These are phyloP conservation scores for Chaenogobius annularis DNA, from an alignment of 2,113 vertebrate genomes.

Conservation along the genomic window DNA sequence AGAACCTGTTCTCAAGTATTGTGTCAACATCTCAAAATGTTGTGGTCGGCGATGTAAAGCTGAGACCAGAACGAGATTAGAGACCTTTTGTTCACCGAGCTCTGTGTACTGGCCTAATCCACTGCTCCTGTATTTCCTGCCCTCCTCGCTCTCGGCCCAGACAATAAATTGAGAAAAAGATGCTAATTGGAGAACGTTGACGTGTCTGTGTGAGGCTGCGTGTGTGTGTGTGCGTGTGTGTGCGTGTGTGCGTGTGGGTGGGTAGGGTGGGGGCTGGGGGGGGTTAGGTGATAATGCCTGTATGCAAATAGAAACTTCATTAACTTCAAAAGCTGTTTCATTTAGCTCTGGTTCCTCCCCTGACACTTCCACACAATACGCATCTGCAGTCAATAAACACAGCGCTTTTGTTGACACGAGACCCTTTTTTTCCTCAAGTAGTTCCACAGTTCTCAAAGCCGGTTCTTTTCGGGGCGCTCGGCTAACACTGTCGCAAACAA, in stretches of 20 bases:
- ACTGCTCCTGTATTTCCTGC: conserved; percentile 28
- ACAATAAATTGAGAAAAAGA: conserved; percentile 23
- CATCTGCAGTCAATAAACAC: conserved; percentile 49
- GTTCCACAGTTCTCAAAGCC: too few relatives aligned
- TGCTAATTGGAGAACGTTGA: conserved; percentile 31
- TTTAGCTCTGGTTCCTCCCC: background rate
- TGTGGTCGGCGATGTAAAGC: too few relatives aligned
- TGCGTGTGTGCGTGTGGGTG: background rate
- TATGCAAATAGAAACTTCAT: conserved; percentile 49
- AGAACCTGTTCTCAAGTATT: background rate
- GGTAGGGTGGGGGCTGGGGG: too few relatives aligned
- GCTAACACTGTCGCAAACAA: too few relatives aligned
- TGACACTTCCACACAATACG: conserved; percentile 45
- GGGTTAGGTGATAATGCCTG: conserved; percentile 25
- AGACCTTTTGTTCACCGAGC: conserved; percentile 9
- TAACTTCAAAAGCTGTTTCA: conserved; percentile 56
- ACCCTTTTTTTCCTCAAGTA: too few relatives aligned
- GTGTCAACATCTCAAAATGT: background rate
- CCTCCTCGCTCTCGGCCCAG: conserved; percentile 21
- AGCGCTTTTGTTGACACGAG: background rate
- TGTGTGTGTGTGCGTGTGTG: background rate
- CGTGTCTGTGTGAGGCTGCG: conserved; percentile 18
- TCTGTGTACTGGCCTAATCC: conserved; percentile 32
- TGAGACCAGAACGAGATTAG: conserved; percentile 28
- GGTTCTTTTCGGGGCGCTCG: too few relatives aligned